Evolutionary conservation across 2,888 invertebrate species (phyloP), one percentile per base, ranked within the genome.

Genomic region (Torymus tubicola): DNA sequence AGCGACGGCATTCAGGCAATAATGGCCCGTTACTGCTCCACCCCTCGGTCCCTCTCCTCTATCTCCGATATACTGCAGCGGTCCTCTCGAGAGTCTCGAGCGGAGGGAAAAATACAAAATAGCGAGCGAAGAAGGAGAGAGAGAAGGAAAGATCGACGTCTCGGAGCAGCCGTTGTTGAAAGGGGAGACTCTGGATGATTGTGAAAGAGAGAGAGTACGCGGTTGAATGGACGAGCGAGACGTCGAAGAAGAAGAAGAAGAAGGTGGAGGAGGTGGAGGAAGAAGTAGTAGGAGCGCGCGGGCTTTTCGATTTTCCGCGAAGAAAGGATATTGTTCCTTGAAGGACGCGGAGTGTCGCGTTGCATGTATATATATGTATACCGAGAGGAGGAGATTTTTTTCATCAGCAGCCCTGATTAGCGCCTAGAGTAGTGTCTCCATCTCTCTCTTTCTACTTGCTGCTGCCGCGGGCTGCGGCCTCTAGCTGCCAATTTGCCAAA

Each of bases 281-380:
- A n/a, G n/a, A n/a, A n/a, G n/a, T n/a, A n/a, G n/a, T n/a, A n/a
- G 10, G 85, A 85, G 84, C 71, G 82, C 85, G 86, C 31, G 31
- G 31, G 87, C 86, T 87, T 88, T 89, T 87, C 88, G 87, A 89
- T 88, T 86, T 87, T 87, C 86, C 85, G 85, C 84, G 84, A 87
- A 87, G 87, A 88, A 89, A 88, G 86, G 87, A 87, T 86, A 89
- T 89, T 88, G 88, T 89, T 88, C 87, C 80, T 71, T 71, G 57
- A 75, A 79, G 72, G 82, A 83, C 77, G 61, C 80, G 67, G 80
- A 31, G 73, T 16, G 50, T 12, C 63, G 52, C 55, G 3, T 31
- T 57, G 14, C 24, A 61, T 21, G 10, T 24, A n/a, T 18, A 52
- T 61, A 8, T 61, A 31, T 1, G n/a, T 50, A 77, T 57, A 58